Conservation (phyloP, 2,888 invertebrate genomes). For the Incurvaria masculella region DNA sequence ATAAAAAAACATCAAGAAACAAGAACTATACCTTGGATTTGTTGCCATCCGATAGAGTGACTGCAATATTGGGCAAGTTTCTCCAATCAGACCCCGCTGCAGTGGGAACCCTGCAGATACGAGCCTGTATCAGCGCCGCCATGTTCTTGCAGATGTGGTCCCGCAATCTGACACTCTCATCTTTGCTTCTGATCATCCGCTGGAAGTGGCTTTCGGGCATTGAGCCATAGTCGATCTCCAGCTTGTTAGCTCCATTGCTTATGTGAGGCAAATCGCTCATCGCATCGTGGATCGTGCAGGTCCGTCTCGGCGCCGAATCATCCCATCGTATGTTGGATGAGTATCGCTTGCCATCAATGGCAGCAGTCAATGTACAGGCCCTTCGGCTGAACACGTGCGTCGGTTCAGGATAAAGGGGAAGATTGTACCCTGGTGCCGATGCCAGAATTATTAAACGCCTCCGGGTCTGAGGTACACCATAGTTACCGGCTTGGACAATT, state of each 20-base stretch:
- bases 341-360: conserved; percentile 47
- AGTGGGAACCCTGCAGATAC: conserved; percentile 73
- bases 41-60: conserved; percentile 68
- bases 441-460: conserved; percentile 76
- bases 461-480: conserved; percentile 80
- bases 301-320: conserved; percentile 71
- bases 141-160: conserved; percentile 86
- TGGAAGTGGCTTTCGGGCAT: conserved; percentile 76
- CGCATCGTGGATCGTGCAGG: conserved; percentile 76
- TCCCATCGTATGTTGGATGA: conserved; percentile 58
- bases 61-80: conserved; percentile 75
- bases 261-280: conserved; percentile 80
- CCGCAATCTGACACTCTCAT: conserved; percentile 52
- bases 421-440: conserved; percentile 71
- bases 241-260: conserved; percentile 64
- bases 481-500: conserved; percentile 82
- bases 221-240: conserved; percentile 68
- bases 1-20: conserved; percentile 7
- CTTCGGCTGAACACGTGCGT: conserved; percentile 70
- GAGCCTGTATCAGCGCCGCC: conserved; percentile 73
- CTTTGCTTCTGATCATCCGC: conserved; percentile 60
- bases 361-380: conserved; percentile 57
- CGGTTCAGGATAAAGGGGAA: conserved; percentile 79
- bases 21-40: conserved; percentile 57
- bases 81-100: conserved; percentile 81